These are phyloP conservation scores for Scophthalmus maximus DNA, from an alignment of 2,113 vertebrate genomes.

Conservation along the genomic window DNA sequence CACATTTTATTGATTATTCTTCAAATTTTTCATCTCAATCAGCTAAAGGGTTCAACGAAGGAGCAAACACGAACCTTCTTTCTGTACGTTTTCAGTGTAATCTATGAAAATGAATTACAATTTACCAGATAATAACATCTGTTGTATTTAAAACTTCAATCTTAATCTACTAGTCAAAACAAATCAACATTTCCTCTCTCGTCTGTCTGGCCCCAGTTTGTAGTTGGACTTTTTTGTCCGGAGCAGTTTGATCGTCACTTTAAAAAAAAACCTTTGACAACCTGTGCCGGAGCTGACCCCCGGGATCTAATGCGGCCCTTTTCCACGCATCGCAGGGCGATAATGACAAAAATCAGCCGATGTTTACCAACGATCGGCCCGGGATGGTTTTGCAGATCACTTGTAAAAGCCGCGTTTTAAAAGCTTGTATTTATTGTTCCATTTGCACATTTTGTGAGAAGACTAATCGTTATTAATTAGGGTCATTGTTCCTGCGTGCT, in stretches of 20 bases:
- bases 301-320: slow-evolving; percentile 91
- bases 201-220: slow-evolving; percentile 33
- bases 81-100: not conserved
- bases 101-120: no score
- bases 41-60: no score
- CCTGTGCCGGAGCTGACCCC: slow-evolving; percentile 79
- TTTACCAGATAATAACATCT: no score
- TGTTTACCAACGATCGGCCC: slow-evolving; percentile 98
- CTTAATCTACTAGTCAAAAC: not conserved
- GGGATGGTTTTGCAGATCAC: slow-evolving; percentile 97
- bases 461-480: slow-evolving; percentile 99
- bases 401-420: slow-evolving; percentile 92
- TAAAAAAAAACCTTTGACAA: slow-evolving; percentile 55
- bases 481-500: slow-evolving; percentile 89
- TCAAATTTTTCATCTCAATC: no score
- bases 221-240: slow-evolving; percentile 52
- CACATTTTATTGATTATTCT: no score
- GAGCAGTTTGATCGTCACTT: slow-evolving; percentile 41
- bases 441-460: slow-evolving; percentile 95
- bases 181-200: not conserved
- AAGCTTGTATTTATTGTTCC: slow-evolving; percentile 99
- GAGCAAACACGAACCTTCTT: not conserved
- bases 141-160: no score
- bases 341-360: slow-evolving; percentile 93
- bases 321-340: slow-evolving; percentile 88